Evolutionary conservation across 2,113 vertebrate species (phyloP), one percentile per base, ranked within the genome.

Genomic region (Marcusenius ussheri): DNA sequence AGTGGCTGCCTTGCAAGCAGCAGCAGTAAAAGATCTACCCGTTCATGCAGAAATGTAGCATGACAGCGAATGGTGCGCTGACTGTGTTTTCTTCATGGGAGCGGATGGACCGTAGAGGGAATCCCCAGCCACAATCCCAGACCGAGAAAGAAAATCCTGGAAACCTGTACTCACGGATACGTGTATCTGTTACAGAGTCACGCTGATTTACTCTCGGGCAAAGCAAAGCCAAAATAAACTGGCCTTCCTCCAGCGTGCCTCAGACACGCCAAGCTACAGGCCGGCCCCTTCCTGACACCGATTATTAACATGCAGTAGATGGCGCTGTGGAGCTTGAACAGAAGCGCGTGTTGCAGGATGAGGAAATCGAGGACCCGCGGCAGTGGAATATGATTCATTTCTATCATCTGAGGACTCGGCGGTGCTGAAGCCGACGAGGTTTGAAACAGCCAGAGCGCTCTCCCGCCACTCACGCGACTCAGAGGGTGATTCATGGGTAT

Each of bases 321-420:
- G 85, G 85, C 50, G 85, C 85, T 87, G 50, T 87, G 85, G 47
- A 87, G 47, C 50, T 87, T 87, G 50, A 21, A 9, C 50, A 56
- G 47, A 56, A 56, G 19, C 21, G 39, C 8, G 3, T 47, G 21
- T 39, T 42, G 80, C 39, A 84, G 80, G 80, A 47, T 47, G 80
- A 46, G 83, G 19, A 56, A 87, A 87, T 39, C 3, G 85, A 53
- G 31, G 50, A 87, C 5, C 85, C 0, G 17, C n/a, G 49, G 50
- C 85, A 87, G 50, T 21, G 15, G 42, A 56, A 87, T 56, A 13
- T 39, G 85, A n/a, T 56, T 17, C 85, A 31, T 35, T 51, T 31
- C 85, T 53, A 6, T 53, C 47, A 47, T 87, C n/a, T 35, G 85
- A 87, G 49, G 19, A 87, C 50, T 15, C 0, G 27, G 27, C 8